A percentile compares a stretch with the other conserved stretches of the same genome.
phyloP scores from a whole-genome alignment of 1,140 invertebrate species.

The Cheumatopsyche charites region DNA sequence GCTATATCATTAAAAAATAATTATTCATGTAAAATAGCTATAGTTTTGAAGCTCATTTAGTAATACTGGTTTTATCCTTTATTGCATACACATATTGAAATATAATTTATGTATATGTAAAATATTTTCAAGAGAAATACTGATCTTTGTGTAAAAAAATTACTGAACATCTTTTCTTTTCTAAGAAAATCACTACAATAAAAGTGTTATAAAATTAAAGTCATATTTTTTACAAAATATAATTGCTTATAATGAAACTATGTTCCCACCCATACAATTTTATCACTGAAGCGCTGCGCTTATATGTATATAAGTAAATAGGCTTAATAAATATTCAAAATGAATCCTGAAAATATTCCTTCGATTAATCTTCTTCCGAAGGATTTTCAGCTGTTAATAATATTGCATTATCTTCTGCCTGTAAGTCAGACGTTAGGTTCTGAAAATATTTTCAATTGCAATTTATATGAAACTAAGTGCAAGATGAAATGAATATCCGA shows the following conservation, averaged over 20 bases:
- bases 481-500: not conserved
- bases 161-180: too few relatives aligned
- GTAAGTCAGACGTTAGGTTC: conserved; percentile 58
- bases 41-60: too few relatives aligned
- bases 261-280: not conserved
- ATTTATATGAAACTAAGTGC: not conserved
- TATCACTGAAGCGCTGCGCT: conserved; percentile 20
- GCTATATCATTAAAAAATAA: too few relatives aligned
- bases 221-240: too few relatives aligned
- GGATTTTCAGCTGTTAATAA: conserved; percentile 59
- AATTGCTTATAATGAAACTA: not conserved
- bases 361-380: conserved; percentile 51
- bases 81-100: too few relatives aligned
- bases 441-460: conserved; percentile 50
- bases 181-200: too few relatives aligned
- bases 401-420: conserved; percentile 59
- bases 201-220: too few relatives aligned
- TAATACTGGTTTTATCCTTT: too few relatives aligned
- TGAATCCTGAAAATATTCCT: not conserved
- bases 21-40: too few relatives aligned
- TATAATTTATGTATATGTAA: too few relatives aligned
- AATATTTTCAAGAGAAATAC: too few relatives aligned
- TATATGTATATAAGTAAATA: conserved; percentile 17
- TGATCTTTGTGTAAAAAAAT: too few relatives aligned
- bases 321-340: conserved; percentile 4